phyloP scores from a whole-genome alignment of 1,140 invertebrate genomes.

The Aphelenchoides fujianensis region DNA sequence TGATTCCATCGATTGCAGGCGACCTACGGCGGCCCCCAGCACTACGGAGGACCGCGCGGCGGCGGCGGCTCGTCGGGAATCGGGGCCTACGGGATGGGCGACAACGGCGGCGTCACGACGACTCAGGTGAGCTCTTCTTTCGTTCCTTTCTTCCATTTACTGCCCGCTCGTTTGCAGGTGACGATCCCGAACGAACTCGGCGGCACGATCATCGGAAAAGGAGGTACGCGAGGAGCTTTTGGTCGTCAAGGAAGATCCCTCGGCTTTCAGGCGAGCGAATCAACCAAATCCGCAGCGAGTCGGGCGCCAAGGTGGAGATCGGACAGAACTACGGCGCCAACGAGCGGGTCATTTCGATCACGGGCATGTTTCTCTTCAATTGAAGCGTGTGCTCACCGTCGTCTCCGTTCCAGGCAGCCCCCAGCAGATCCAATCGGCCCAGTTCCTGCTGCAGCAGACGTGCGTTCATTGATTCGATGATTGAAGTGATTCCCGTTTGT shows the following conservation, averaged over 20 bases:
- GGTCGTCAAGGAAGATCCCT: too few relatives aligned
- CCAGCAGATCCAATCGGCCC: conserved; percentile 27
- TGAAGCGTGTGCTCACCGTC: not conserved
- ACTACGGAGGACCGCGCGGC: not conserved
- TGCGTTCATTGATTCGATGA: not conserved
- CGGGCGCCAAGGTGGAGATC: conserved; percentile 47
- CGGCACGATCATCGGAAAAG: conserved; percentile 52
- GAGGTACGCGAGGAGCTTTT: too few relatives aligned
- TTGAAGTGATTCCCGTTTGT: too few relatives aligned
- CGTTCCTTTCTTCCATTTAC: too few relatives aligned
- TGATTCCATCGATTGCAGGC: too few relatives aligned
- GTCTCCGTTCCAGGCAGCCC: conserved; percentile 2
- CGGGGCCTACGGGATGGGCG: conserved; percentile 21
- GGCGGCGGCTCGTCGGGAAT: conserved; percentile 23
- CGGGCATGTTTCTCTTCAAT: not conserved
- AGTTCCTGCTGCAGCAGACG: conserved; percentile 28
- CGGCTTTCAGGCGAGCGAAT: conserved; percentile 24
- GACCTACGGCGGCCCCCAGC: too few relatives aligned
- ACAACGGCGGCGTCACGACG: conserved; percentile 22
- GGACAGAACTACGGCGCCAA: conserved; percentile 26
- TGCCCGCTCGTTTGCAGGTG: too few relatives aligned
- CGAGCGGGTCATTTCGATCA: conserved; percentile 28
- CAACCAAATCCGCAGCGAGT: conserved; percentile 44
- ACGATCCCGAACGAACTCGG: conserved; percentile 55
- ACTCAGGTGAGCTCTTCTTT: conserved; percentile 34